Percentiles rank a stretch among this genome's conserved stretches.
Evolutionary conservation across 2,888 invertebrate genomes (phyloP).

Genomic region (Nematopogon swammerdamellus): DNA sequence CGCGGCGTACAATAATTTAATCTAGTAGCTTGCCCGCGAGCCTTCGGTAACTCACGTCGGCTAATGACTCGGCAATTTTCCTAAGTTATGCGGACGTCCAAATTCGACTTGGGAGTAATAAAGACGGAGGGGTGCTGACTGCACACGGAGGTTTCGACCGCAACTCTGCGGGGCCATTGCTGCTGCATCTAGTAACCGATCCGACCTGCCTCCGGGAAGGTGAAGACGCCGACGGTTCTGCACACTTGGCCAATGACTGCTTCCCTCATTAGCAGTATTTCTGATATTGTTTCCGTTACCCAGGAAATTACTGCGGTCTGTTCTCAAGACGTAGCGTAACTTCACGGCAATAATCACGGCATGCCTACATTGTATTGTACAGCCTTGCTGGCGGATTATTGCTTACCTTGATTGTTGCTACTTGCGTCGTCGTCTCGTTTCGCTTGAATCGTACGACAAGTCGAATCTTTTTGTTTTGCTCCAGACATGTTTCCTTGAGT

Average conservation of each 20-base stretch:
- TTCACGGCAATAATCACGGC: too few relatives aligned
- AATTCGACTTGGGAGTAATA: background rate
- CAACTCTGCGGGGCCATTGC: too few relatives aligned
- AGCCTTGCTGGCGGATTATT: too few relatives aligned
- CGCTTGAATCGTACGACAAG: too few relatives aligned
- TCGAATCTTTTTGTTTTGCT: too few relatives aligned
- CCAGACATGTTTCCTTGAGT: too few relatives aligned
- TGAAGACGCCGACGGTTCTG: background rate
- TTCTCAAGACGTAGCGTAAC: too few relatives aligned
- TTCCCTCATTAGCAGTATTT: background rate
- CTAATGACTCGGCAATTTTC: background rate
- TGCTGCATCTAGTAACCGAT: background rate
- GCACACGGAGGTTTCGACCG: too few relatives aligned
- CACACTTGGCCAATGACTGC: background rate
- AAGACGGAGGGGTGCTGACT: background rate
- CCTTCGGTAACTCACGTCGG: background rate
- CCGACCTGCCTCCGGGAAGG: background rate
- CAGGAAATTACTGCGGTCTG: too few relatives aligned
- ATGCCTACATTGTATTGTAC: too few relatives aligned
- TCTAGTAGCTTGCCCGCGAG: background rate
- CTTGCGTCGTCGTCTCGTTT: too few relatives aligned
- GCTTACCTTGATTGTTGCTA: too few relatives aligned
- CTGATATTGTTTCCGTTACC: background rate
- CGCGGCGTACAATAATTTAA: background rate
- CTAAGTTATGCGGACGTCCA: background rate